Base-by-base conservation (phyloP, 64 coral and sea anemone genomes). In the Stichodactyla mertensii region DNA sequence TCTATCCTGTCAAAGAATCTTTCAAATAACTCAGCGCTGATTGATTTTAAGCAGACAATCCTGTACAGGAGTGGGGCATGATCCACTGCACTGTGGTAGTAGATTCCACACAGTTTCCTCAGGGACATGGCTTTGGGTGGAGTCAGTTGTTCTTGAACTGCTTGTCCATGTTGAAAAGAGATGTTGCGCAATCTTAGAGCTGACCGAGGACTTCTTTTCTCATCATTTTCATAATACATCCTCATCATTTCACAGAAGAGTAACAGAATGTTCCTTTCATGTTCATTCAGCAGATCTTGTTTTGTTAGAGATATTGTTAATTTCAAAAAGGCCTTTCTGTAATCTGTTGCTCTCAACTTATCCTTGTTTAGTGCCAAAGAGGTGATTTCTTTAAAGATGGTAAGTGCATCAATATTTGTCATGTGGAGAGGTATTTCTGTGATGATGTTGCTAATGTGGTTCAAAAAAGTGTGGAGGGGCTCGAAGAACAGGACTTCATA, bases 81-180 rank as follows among this genome's bases (percentile, higher is more conserved):
- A 58, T 56, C 54, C 0, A 84, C 58, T 0, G 82, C 54, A 61
- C 19, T 22, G 53, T 84, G 82, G 24, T 58, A 94, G 51, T 91
- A 94, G 9, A 88, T 87, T 2, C 92, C 92, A 93, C 20, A 93
- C 2, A 93, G 77, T 53, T 84, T 84, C 62, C 93, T 86, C 15
- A 28, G 52, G 10, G 93, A 87, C 56, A 91, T 54, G 8, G 61
- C 82, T 71, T 86, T 89, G 7, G 85, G 88, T 83, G 56, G 71
- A 16, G 89, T 61, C 6, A 94, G 59, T 14, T 88, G 86, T 64
- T 82, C 74, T 20, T 71, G 86, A 10, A 83, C 27, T 55, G 52
- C 13, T 31, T 86, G 16, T 61, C 82, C 88, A 94, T 94, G 88
- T 11, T 71, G 45, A 22, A 83, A 91, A 5, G 79, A 86, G 16